phyloP scores from a whole-genome alignment of 1,140 invertebrate species.

The Drosophila teissieri region DNA sequence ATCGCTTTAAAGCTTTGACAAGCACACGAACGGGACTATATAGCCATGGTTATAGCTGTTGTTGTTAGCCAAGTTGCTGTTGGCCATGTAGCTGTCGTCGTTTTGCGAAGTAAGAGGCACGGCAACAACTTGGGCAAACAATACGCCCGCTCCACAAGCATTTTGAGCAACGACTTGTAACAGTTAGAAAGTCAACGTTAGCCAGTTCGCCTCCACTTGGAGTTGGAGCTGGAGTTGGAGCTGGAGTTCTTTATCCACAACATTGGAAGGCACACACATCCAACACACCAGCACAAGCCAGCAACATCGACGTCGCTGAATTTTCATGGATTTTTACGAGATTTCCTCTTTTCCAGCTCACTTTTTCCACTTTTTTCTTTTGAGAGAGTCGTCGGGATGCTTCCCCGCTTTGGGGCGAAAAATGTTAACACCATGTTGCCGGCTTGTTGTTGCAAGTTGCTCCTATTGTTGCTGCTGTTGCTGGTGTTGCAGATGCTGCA shows the following conservation, averaged over 20 bases:
- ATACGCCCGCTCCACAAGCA: constrained; percentile 73
- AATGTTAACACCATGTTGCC: constrained; percentile 81
- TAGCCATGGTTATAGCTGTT: constrained; percentile 40
- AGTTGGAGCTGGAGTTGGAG: constrained; percentile 39
- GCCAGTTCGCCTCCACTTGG: constrained; percentile 38
- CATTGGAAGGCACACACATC: constrained; percentile 25
- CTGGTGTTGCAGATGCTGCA: constrained; percentile 28
- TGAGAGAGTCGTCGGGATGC: constrained; percentile 30
- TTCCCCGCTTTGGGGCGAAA: constrained; percentile 61
- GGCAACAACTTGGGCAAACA: constrained; percentile 65
- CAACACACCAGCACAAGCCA: constrained; percentile 28
- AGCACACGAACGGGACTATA: constrained; percentile 47
- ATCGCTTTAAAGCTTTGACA: constrained; percentile 80
- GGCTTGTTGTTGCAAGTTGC: constrained; percentile 39
- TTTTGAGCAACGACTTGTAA: constrained; percentile 69
- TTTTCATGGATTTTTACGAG: constrained; percentile 81
- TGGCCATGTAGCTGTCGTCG: constrained; percentile 54
- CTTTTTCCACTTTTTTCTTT: constrained; percentile 47
- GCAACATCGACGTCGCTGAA: constrained; percentile 64
- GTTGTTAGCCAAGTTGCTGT: constrained; percentile 42
- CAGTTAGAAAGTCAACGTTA: constrained; percentile 78
- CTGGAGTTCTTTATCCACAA: constrained; percentile 54
- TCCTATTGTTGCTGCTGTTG: constrained; percentile 41
- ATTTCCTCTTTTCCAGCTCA: constrained; percentile 41
- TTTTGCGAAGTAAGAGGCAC: constrained; percentile 43